A percentile compares a stretch with the other conserved stretches of the same genome.
These are phyloP conservation scores for Neosilurus mollespiculum DNA, from an alignment of 2,797 vertebrate species.

Conservation along the genomic window DNA sequence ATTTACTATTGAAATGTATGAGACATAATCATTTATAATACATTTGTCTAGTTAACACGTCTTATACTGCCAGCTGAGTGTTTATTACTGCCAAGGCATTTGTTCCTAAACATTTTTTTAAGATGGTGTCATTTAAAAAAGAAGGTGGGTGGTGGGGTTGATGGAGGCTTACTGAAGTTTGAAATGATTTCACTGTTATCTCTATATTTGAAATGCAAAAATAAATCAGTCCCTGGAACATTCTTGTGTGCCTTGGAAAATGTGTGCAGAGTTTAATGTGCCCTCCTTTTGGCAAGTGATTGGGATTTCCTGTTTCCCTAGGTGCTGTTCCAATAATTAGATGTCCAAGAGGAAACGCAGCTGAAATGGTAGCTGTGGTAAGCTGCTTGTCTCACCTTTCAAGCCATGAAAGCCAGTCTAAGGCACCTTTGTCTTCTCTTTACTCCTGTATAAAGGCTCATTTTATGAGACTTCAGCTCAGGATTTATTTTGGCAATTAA, in stretches of 20 bases:
- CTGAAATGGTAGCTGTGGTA: conserved; percentile 98
- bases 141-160: no score
- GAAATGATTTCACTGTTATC: conserved; percentile 2
- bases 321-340: conserved; percentile 96
- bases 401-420: conserved; percentile 27
- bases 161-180: background rate
- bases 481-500: conserved; percentile 16
- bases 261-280: conserved; percentile 42
- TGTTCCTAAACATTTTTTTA: background rate
- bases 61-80: background rate
- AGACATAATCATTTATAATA: background rate
- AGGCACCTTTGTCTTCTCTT: conserved; percentile 25
- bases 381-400: conserved; percentile 60
- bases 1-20: background rate
- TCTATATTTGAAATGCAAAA: conserved; percentile 31
- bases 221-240: conserved; percentile 22
- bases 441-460: background rate
- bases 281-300: conserved; percentile 48
- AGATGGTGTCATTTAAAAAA: background rate
- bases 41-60: background rate
- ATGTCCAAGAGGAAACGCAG: conserved; percentile 94
- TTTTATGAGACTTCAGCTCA: background rate
- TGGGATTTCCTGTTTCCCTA: conserved; percentile 61
- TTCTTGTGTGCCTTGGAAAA: conserved; percentile 48
- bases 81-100: background rate